These are phyloP conservation scores for Mastigias papua DNA, from an alignment of 30 jellyfish, hydroid and myxozoan species.

Conservation along the genomic window DNA sequence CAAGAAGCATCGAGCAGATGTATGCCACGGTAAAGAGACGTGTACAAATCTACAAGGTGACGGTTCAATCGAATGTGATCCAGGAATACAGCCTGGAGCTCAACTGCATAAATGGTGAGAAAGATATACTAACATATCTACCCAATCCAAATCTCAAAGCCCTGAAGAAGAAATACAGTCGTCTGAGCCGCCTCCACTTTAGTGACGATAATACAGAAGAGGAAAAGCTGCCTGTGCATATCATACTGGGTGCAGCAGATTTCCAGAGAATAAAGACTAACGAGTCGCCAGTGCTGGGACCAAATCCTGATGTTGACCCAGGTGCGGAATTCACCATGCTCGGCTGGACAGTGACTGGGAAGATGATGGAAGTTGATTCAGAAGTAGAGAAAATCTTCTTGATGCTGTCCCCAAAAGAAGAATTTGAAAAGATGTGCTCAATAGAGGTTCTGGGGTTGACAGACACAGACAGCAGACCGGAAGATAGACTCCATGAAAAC, in stretches of 20 bases:
- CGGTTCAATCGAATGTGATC: constrained; percentile 23
- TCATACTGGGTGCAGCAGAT: constrained; percentile 71
- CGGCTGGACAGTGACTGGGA: constrained; percentile 71
- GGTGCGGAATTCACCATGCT: constrained; percentile 75
- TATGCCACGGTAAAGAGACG: constrained; percentile 55
- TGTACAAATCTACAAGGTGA: constrained; percentile 58
- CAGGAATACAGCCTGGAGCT: constrained; percentile 38
- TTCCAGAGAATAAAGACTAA: constrained; percentile 51
- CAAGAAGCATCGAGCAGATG: constrained; percentile 69
- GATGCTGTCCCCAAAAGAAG: constrained; percentile 49
- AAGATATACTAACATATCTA: constrained; percentile 46
- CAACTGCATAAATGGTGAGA: constrained; percentile 62
- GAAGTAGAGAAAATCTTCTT: constrained; percentile 57
- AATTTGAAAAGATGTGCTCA: constrained; percentile 75
- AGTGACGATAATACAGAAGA: constrained; percentile 64
- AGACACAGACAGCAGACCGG: constrained; percentile 53
- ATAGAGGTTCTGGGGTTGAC: constrained; percentile 64
- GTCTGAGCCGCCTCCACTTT: constrained; percentile 43
- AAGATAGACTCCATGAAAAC: constrained; percentile 39
- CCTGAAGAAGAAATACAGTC: constrained; percentile 54
- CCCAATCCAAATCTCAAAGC: constrained; percentile 58
- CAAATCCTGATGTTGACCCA: constrained; percentile 61
- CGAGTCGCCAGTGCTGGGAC: constrained; percentile 73
- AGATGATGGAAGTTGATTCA: constrained; percentile 32
- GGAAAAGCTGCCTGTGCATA: constrained; percentile 63